A percentile compares a stretch with the other conserved stretches of the same genome.
phyloP scores from a whole-genome alignment of 2,888 invertebrate species.

The Glaucopsyche alexis region DNA sequence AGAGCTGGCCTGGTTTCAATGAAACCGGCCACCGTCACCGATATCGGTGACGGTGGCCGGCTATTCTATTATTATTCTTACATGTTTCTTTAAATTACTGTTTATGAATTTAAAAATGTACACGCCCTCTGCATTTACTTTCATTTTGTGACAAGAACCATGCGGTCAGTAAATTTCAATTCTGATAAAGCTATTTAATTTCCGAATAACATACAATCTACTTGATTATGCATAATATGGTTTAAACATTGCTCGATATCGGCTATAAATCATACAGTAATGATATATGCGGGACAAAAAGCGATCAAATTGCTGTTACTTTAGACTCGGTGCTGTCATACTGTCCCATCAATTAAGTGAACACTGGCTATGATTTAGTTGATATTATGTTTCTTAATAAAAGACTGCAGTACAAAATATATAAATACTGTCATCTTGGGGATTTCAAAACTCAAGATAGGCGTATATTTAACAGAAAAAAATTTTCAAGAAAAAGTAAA shows the following conservation, averaged over 20 bases:
- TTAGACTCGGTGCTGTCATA: slow-evolving; percentile 5
- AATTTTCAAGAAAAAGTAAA: too few relatives aligned
- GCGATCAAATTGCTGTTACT: slow-evolving; percentile 25
- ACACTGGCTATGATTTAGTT: slow-evolving; percentile 10
- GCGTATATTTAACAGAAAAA: too few relatives aligned
- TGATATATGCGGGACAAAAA: slow-evolving; percentile 27
- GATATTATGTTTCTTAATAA: slow-evolving; percentile 12
- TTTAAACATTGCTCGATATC: slow-evolving; percentile 8
- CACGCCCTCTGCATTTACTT: too few relatives aligned
- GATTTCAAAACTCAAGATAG: too few relatives aligned
- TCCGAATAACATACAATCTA: slow-evolving; percentile 17
- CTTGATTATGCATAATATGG: slow-evolving; percentile 16
- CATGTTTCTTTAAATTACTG: too few relatives aligned
- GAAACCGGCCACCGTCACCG: too few relatives aligned
- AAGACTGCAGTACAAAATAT: not conserved
- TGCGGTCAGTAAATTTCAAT: slow-evolving; percentile 1
- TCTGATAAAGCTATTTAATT: slow-evolving; percentile 13
- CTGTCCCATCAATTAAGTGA: slow-evolving; percentile 11
- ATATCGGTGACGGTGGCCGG: too few relatives aligned
- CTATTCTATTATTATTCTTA: too few relatives aligned
- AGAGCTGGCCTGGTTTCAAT: too few relatives aligned
- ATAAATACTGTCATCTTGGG: not conserved
- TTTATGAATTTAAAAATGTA: too few relatives aligned
- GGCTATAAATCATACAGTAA: slow-evolving; percentile 8
- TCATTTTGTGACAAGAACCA: not conserved